Percentiles rank a stretch among this genome's conserved stretches.
phyloP scores from a whole-genome alignment of 2,797 vertebrate species.

The Fistularia tabacaria region DNA sequence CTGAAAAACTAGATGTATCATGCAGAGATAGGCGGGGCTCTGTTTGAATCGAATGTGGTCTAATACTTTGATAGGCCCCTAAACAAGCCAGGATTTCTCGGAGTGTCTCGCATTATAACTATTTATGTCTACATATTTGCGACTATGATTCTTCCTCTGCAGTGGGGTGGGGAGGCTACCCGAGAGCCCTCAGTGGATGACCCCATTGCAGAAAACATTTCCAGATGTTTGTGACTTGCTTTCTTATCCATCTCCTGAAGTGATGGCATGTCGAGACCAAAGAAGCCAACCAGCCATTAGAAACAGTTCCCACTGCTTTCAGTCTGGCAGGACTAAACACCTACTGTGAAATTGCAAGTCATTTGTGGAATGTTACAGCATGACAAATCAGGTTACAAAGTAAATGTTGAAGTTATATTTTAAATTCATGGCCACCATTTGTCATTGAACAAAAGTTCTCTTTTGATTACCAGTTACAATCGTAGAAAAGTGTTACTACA shows the following conservation, averaged over 20 bases:
- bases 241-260: slow-evolving; percentile 21
- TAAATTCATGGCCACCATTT: background rate
- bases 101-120: slow-evolving; percentile 3
- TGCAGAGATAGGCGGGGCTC: no score
- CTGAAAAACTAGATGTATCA: no score
- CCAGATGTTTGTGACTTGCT: slow-evolving; percentile 56
- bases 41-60: no score
- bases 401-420: background rate
- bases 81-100: background rate
- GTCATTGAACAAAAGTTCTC: background rate
- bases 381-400: slow-evolving; percentile 25
- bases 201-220: slow-evolving; percentile 50
- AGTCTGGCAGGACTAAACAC: background rate
- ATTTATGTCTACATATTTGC: slow-evolving; percentile 1
- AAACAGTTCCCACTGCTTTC: slow-evolving; percentile 1
- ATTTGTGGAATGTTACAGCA: slow-evolving; percentile 24
- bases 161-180: slow-evolving; percentile 9
- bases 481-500: no score
- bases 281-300: slow-evolving; percentile 27
- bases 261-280: slow-evolving; percentile 12
- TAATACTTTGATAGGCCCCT: no score
- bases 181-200: slow-evolving; percentile 28
- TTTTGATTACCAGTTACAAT: background rate
- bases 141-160: slow-evolving; percentile 6
- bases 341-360: slow-evolving; percentile 10